These are phyloP conservation scores for Spinus olivaceus DNA, from an alignment of 2,797 vertebrate species.

Conservation along the genomic window DNA sequence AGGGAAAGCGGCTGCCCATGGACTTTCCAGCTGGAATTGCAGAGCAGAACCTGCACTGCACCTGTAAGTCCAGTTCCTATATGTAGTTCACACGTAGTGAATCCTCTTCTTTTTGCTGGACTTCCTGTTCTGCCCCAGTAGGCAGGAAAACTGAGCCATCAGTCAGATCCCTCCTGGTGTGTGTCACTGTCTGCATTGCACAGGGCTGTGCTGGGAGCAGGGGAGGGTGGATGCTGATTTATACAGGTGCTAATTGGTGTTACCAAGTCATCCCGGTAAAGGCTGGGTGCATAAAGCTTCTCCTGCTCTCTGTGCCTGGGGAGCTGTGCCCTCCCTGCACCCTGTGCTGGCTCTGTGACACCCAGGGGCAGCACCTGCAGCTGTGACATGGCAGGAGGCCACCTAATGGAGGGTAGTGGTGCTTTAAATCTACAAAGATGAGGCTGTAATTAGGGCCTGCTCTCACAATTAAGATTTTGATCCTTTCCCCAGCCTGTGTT, in stretches of 20 bases:
- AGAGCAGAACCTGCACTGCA: background rate
- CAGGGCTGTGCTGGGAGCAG: background rate
- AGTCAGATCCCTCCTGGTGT: accelerated
- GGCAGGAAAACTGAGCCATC: background rate
- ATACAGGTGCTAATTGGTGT: background rate
- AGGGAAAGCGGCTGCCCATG: background rate
- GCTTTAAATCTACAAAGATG: background rate
- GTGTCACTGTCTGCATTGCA: background rate
- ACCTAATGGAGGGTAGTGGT: background rate
- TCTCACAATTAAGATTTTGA: background rate
- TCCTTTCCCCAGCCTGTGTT: background rate
- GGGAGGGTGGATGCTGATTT: background rate
- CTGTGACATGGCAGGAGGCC: background rate
- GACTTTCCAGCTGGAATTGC: background rate
- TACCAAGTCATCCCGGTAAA: background rate
- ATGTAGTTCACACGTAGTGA: background rate
- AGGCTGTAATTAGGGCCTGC: background rate
- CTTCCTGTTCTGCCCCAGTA: background rate
- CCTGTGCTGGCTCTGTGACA: background rate
- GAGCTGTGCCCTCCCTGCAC: background rate
- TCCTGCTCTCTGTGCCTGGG: background rate
- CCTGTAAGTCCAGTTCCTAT: accelerated
- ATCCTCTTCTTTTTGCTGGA: background rate
- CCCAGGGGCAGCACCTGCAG: background rate
- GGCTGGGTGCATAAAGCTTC: too few species aligned